A percentile compares a stretch with the other conserved stretches of the same genome.
Evolutionary conservation across 2,113 vertebrate genomes (phyloP).

Genomic region (Casuarius casuarius): DNA sequence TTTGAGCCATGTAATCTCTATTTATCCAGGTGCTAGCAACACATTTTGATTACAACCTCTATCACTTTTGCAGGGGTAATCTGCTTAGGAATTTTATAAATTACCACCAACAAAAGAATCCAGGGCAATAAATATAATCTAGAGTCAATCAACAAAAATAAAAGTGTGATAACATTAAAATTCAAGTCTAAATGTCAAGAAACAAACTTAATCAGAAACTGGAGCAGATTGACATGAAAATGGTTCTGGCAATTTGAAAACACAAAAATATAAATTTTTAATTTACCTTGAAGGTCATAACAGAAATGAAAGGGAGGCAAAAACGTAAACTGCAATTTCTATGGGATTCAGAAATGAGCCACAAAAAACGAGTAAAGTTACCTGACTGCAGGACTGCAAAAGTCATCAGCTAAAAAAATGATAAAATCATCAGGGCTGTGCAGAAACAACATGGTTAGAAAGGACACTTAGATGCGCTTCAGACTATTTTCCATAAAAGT

Average conservation of each 20-base stretch:
- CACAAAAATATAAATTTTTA: background rate
- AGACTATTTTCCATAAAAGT: background rate
- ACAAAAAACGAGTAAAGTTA: background rate
- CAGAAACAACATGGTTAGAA: background rate
- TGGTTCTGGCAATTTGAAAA: background rate
- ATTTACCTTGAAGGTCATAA: background rate
- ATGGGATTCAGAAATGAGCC: background rate
- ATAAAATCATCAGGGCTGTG: background rate
- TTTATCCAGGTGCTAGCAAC: background rate
- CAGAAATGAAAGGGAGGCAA: background rate
- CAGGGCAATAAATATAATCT: constrained; percentile 5
- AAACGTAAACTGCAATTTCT: background rate
- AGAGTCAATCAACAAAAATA: background rate
- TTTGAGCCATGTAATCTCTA: background rate
- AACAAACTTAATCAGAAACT: background rate
- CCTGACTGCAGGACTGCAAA: background rate
- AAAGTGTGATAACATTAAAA: background rate
- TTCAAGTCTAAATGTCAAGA: constrained; percentile 31
- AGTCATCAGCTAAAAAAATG: background rate
- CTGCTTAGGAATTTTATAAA: background rate
- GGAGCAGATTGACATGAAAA: background rate
- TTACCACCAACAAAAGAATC: background rate
- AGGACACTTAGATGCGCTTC: background rate
- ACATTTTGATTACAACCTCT: background rate
- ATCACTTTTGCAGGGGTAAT: background rate